Evolutionary conservation across 1,140 invertebrate species (phyloP).

Genomic region (Drosophila bocki): DNA sequence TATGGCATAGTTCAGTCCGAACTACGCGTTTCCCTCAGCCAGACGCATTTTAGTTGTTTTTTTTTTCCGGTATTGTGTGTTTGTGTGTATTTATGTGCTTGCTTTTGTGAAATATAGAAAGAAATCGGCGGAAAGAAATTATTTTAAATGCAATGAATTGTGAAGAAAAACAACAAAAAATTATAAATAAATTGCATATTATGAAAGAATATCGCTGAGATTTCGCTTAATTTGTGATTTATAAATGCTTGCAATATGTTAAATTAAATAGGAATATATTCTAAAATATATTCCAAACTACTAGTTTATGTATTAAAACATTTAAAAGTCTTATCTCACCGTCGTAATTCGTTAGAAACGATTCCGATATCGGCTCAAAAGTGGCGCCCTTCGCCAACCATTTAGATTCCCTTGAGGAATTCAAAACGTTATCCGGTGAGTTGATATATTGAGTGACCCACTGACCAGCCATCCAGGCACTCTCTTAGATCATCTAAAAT

Average conservation of each 20-base stretch:
- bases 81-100: slow-evolving; percentile 11
- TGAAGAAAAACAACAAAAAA: background rate
- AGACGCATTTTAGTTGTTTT: slow-evolving; percentile 55
- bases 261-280: background rate
- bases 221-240: background rate
- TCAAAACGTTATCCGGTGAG: slow-evolving; percentile 76
- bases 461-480: background rate
- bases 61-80: background rate
- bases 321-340: background rate
- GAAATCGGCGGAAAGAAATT: background rate
- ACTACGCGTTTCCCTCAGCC: slow-evolving; percentile 63
- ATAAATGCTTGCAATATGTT: background rate
- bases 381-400: slow-evolving; percentile 83
- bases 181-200: slow-evolving; percentile 5
- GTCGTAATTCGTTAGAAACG: slow-evolving; percentile 35
- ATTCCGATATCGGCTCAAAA: slow-evolving; percentile 67
- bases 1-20: slow-evolving; percentile 73
- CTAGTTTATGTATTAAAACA: background rate
- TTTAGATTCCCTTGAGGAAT: slow-evolving; percentile 84
- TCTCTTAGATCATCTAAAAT: background rate
- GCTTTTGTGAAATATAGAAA: background rate
- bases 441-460: slow-evolving; percentile 13
- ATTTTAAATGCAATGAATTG: slow-evolving; percentile 8
- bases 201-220: background rate
- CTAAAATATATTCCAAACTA: background rate